These are phyloP conservation scores for Sceloporus tristichus DNA, from an alignment of 2,113 vertebrate genomes.

Conservation along the genomic window DNA sequence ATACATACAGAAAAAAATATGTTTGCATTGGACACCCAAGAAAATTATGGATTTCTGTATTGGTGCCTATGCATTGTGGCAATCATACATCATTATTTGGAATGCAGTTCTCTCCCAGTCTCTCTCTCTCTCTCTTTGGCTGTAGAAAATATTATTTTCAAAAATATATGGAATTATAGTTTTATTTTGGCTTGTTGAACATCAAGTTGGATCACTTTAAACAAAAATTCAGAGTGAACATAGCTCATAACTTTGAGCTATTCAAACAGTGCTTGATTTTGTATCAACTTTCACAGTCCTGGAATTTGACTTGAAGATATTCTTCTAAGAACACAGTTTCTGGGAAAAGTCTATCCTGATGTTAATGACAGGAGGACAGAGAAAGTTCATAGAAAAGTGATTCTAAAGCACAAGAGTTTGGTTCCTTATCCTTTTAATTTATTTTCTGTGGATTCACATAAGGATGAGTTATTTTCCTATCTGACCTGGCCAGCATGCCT, in stretches of 20 bases:
- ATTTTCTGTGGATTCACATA: background rate
- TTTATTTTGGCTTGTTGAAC: background rate
- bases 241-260: background rate
- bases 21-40: background rate
- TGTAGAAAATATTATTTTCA: background rate
- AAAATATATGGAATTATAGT: background rate
- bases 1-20: background rate
- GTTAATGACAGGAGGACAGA: rapidly evolving
- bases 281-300: slow-evolving; percentile 11
- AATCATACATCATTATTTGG: background rate
- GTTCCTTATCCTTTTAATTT: background rate
- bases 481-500: background rate
- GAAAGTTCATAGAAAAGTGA: background rate
- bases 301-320: slow-evolving; percentile 45
- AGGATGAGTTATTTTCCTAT: background rate
- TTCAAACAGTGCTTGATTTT: background rate
- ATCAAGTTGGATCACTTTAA: background rate
- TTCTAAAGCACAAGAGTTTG: background rate
- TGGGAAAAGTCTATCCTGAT: background rate
- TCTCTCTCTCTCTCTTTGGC: background rate
- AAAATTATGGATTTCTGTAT: background rate
- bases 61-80: background rate
- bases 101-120: background rate
- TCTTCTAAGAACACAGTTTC: slow-evolving; percentile 2
- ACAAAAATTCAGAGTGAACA: slow-evolving; percentile 1